A percentile compares a stretch with the other conserved stretches of the same genome.
Evolutionary conservation across 1,140 invertebrate genomes (phyloP).

Genomic region (Aleiodes sp.): DNA sequence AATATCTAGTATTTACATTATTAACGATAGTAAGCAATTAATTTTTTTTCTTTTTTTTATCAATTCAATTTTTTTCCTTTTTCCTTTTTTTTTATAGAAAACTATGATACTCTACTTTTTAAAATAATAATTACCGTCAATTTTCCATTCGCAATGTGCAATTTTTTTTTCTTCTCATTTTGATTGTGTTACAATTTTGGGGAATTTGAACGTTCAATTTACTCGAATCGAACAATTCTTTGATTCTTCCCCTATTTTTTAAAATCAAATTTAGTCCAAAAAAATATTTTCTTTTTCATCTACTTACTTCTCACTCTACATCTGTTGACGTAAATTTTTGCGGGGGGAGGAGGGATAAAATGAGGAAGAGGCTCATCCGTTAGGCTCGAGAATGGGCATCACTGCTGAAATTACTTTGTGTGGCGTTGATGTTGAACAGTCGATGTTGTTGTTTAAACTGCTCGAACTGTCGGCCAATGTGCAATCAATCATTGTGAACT

Average conservation of each 20-base stretch:
- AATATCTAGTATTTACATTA: conserved; percentile 4
- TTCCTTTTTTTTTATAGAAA: conserved; percentile 25
- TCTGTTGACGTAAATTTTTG: not conserved
- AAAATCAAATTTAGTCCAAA: not conserved
- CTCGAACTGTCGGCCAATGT: conserved; percentile 51
- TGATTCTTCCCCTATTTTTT: not conserved
- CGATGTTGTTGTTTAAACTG: conserved; percentile 61
- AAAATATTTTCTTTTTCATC: not conserved
- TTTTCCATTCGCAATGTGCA: not conserved
- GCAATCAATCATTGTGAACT: conserved; percentile 57
- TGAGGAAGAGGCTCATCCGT: conserved; percentile 52
- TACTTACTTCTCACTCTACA: not conserved
- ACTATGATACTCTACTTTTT: conserved; percentile 28
- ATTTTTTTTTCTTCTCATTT: not conserved
- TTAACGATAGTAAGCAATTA: conserved; percentile 19
- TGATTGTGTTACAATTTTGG: conserved; percentile 8
- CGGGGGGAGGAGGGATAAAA: no score
- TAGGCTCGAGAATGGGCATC: conserved; percentile 57
- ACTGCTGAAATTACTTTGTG: conserved; percentile 47
- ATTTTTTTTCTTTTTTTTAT: no score
- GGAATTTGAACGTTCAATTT: not conserved
- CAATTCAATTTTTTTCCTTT: conserved; percentile 11
- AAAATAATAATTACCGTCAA: not conserved
- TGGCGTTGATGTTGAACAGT: conserved; percentile 40
- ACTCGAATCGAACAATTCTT: not conserved